Base-by-base conservation (phyloP, 2,888 invertebrate species). In the Andrena praecox region DNA sequence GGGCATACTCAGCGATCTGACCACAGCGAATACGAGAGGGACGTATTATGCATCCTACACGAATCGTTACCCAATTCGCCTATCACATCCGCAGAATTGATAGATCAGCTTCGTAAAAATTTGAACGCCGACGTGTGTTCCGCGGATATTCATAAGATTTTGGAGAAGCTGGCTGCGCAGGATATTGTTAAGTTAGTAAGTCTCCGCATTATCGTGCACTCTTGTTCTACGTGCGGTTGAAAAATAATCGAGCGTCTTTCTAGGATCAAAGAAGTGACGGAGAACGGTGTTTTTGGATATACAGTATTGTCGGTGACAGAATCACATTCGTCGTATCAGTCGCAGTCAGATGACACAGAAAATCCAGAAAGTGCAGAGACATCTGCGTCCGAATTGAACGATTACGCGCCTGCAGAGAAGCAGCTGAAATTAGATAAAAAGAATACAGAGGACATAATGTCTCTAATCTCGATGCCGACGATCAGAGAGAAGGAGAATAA, bases 401-500 rank as follows among this genome's bases (percentile, higher is more conserved):
- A 93, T 8, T 89, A 89, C 29, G 81, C 77, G 54, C 87, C 90
- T 33, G 78, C 87, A 2, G 94, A 94, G 33, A 94, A 94, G 63
- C 92, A 93, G 64, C 69, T 86, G 0, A 93, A 91, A 64, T 69
- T 90, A 10, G 94, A 94, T 48, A 91, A 90, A 64, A 93, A 93
- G 64, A 92, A 88, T 71, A 92, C 92, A 0, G 94, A 94, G 59
- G 94, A 94, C 87, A 95, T 95, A 59, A 95, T 98, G 97, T 97
- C 97, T 31, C 93, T 98, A 56, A 94, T 98, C 84, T 97, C 97
- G n/a, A 97, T 97, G 96, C 98, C 99, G 0, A 98, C 99, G 0
- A 98, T 98, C 20, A 96, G 98, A 91, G 99, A 99, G 93, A 98
- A 98, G 91, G 99, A 99, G 91, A 98, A 97, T 84, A 99, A 99